Evolutionary conservation across 2,113 vertebrate species (phyloP).

Genomic region (Perccottus glenii): DNA sequence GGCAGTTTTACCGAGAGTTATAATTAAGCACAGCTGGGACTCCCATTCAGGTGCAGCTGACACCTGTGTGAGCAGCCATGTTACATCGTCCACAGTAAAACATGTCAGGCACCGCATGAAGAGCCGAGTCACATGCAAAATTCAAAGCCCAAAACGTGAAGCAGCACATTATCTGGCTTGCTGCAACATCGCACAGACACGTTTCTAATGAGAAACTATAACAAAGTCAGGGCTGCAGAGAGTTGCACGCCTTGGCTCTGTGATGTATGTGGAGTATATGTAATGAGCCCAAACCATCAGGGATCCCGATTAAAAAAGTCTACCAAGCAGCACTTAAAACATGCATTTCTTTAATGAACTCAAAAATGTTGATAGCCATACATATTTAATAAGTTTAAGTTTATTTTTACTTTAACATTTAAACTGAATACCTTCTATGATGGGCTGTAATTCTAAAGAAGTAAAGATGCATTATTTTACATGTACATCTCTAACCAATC

Average conservation of each 20-base stretch:
- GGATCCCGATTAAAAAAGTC: constrained; percentile 34
- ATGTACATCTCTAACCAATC: neutral
- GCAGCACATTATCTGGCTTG: constrained; percentile 5
- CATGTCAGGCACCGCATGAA: neutral
- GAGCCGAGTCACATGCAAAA: neutral
- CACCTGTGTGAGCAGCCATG: neutral
- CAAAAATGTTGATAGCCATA: neutral
- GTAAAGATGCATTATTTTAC: neutral
- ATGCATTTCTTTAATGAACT: constrained; percentile 17
- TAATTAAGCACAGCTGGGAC: neutral
- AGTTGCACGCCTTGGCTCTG: neutral
- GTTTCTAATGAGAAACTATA: neutral
- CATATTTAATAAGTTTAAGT: no score
- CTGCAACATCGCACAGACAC: neutral
- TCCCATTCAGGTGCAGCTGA: neutral
- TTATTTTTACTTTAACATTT: no score
- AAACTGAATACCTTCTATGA: no score
- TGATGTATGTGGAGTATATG: constrained; percentile 10
- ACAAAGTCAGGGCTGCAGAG: neutral
- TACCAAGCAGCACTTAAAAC: constrained; percentile 19
- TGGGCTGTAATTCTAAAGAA: no score
- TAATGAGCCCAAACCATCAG: constrained; percentile 38
- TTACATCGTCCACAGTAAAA: neutral
- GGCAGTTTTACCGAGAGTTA: no score
- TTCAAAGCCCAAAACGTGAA: constrained; percentile 4